Conservation (phyloP, 2,888 invertebrate genomes). For the Stenodema calcarata region DNA sequence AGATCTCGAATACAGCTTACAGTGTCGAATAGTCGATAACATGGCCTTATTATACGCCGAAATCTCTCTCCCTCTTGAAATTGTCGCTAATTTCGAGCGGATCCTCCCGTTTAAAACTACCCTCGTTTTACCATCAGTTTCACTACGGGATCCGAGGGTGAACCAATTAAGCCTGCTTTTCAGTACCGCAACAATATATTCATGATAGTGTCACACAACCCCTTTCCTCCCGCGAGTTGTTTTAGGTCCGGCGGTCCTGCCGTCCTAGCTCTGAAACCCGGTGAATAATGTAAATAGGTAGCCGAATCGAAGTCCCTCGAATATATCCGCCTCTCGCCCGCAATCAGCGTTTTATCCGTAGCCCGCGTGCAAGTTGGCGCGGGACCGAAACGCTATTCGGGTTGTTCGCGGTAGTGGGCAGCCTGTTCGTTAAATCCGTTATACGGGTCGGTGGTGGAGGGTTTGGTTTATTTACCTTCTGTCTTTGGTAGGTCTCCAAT, state of each 20-base stretch:
- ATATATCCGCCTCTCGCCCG: neutral
- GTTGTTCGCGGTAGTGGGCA: neutral
- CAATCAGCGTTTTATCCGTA: neutral
- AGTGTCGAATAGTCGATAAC: too few relatives aligned
- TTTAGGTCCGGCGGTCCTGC: neutral
- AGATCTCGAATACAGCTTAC: too few relatives aligned
- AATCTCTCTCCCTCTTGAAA: too few relatives aligned
- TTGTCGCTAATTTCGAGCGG: too few relatives aligned
- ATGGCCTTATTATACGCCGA: too few relatives aligned
- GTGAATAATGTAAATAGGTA: conserved; percentile 25
- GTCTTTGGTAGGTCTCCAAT: too few relatives aligned
- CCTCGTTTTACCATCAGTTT: conserved; percentile 14
- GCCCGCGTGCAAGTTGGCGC: too few relatives aligned
- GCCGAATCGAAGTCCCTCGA: neutral
- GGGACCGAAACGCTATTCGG: neutral
- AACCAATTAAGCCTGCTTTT: conserved; percentile 19
- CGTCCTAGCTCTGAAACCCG: neutral
- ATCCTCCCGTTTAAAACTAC: too few relatives aligned
- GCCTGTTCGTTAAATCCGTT: neutral
- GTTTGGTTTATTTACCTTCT: too few relatives aligned
- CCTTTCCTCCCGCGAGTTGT: neutral
- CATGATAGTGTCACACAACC: conserved; percentile 16
- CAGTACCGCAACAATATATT: conserved; percentile 25
- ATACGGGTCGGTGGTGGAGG: neutral
- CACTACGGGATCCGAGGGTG: conserved; percentile 12